phyloP scores from a whole-genome alignment of 2,888 invertebrate genomes.

The Zaprionus obscuricornis region DNA sequence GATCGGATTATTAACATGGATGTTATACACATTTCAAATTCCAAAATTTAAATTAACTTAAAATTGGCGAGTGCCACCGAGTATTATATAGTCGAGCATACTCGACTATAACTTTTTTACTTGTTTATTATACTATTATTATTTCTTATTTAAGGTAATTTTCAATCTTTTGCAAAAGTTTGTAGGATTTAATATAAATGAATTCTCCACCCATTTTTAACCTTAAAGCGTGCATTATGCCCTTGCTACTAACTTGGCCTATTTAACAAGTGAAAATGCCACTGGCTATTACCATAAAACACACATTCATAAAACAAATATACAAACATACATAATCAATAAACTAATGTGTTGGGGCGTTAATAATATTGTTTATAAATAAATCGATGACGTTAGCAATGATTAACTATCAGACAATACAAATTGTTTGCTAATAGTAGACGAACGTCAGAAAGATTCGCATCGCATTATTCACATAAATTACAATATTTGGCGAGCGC shows the following conservation, averaged over 20 bases:
- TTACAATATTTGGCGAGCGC: slow-evolving; percentile 74
- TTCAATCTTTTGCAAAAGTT: too few relatives aligned
- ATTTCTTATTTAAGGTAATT: too few relatives aligned
- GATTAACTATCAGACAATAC: slow-evolving; percentile 76
- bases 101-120: too few relatives aligned
- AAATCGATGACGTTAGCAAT: slow-evolving; percentile 70
- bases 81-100: too few relatives aligned
- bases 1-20: too few relatives aligned
- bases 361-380: slow-evolving; percentile 71
- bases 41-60: too few relatives aligned
- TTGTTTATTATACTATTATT: too few relatives aligned
- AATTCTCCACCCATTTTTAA: slow-evolving; percentile 13
- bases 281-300: slow-evolving; percentile 43
- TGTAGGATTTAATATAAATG: slow-evolving; percentile 4
- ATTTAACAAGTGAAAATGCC: not conserved
- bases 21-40: too few relatives aligned
- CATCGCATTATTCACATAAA: slow-evolving; percentile 74
- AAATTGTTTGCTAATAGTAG: slow-evolving; percentile 71
- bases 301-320: too few relatives aligned
- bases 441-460: slow-evolving; percentile 58
- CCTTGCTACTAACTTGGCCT: slow-evolving; percentile 37
- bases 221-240: slow-evolving; percentile 18
- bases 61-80: too few relatives aligned
- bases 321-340: slow-evolving; percentile 57
- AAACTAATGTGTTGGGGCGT: slow-evolving; percentile 63